These are phyloP conservation scores for Azorinus chamasolen DNA, from an alignment of 2,888 invertebrate species.

Conservation along the genomic window DNA sequence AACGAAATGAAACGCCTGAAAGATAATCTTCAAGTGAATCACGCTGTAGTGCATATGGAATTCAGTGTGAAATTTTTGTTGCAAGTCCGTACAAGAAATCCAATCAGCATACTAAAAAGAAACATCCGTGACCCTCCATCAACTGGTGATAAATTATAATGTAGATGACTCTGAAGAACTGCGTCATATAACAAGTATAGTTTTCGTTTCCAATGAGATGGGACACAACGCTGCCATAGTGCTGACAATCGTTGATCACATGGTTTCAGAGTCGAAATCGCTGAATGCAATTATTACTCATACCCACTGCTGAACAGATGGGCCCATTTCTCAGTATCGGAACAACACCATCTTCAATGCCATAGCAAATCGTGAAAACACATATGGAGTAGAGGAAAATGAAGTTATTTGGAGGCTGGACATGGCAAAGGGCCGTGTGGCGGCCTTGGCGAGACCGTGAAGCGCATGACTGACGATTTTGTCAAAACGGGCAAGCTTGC, in stretches of 20 bases:
- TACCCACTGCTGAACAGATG: constrained; percentile 25
- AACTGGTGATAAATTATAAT: constrained; percentile 15
- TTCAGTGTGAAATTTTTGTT: constrained; percentile 33
- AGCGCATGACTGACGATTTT: constrained; percentile 41
- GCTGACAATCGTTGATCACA: constrained; percentile 7
- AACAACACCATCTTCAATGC: constrained; percentile 17
- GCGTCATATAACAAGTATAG: constrained; percentile 18
- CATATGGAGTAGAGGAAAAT: not conserved
- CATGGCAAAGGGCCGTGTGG: constrained; percentile 35
- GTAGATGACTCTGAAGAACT: not conserved
- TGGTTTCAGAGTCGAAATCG: constrained; percentile 14
- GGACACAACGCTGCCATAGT: constrained; percentile 21
- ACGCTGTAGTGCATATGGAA: constrained; percentile 49
- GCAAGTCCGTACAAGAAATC: no score
- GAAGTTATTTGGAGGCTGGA: constrained; percentile 26
- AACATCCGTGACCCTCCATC: constrained; percentile 13
- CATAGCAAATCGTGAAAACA: constrained; percentile 6
- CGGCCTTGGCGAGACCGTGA: constrained; percentile 23
- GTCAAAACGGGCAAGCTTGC: constrained; percentile 22
- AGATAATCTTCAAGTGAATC: constrained; percentile 14
- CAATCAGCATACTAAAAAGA: constrained; percentile 25
- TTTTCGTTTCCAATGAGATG: constrained; percentile 9
- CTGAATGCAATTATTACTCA: not conserved
- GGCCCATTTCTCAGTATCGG: constrained; percentile 32
- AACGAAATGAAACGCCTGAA: constrained; percentile 13